A percentile compares a stretch with the other conserved stretches of the same genome.
phyloP scores from a whole-genome alignment of 2,888 invertebrate genomes.

The Notocelia uddmanniana region DNA sequence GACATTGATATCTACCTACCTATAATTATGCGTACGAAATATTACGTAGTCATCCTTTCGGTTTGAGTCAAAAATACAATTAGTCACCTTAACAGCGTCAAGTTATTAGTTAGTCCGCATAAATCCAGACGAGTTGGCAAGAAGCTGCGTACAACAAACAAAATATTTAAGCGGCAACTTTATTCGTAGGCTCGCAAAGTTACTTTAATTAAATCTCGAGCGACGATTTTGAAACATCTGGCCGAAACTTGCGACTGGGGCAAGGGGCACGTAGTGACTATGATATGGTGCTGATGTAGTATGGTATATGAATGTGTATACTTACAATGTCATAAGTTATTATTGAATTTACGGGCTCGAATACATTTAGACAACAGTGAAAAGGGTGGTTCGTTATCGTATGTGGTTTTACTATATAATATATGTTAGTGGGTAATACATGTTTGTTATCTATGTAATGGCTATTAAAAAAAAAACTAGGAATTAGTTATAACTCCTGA shows the following conservation, averaged over 20 bases:
- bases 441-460: too few species aligned
- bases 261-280: slow-evolving; percentile 15
- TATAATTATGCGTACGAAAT: too few species aligned
- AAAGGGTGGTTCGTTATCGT: too few species aligned
- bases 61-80: slow-evolving; percentile 43
- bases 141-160: slow-evolving; percentile 48
- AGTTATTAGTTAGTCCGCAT: slow-evolving; percentile 31
- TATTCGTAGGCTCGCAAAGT: slow-evolving; percentile 57
- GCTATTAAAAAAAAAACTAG: too few species aligned
- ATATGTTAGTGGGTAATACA: too few species aligned
- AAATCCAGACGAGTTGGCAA: slow-evolving; percentile 42
- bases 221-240: slow-evolving; percentile 73
- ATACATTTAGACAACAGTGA: too few species aligned
- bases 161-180: slow-evolving; percentile 66
- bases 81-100: slow-evolving; percentile 2
- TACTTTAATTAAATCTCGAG: slow-evolving; percentile 73
- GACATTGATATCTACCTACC: too few species aligned
- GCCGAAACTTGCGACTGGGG: slow-evolving; percentile 49
- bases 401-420: too few species aligned
- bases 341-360: too few species aligned
- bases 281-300: not conserved
- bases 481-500: too few species aligned
- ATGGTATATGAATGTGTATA: not conserved
- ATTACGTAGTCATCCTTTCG: not conserved
- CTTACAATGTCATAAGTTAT: too few species aligned